Percentiles rank a stretch among this genome's conserved stretches.
Evolutionary conservation across 2,797 vertebrate genomes (phyloP).

Genomic region (Labeo calbasu): DNA sequence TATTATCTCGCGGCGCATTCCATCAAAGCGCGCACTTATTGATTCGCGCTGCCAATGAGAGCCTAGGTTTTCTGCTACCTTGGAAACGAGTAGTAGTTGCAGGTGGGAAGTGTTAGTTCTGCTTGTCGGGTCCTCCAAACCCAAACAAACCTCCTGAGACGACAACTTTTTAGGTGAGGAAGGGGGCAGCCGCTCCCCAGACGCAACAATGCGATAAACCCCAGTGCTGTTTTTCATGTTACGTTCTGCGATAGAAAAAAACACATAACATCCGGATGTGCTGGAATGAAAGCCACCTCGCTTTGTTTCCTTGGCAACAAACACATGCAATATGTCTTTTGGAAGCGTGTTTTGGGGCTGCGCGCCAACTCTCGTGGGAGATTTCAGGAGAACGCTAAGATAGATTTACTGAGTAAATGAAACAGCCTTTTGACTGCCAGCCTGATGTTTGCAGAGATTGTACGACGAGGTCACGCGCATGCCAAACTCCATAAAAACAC

Average conservation of each 20-base stretch:
- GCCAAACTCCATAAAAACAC: conserved; percentile 29
- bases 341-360: conserved; percentile 52
- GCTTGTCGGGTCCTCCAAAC: conserved; percentile 14
- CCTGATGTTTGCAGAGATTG: conserved; percentile 45
- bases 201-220: conserved; percentile 3
- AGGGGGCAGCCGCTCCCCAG: not conserved
- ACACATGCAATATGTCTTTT: conserved; percentile 54
- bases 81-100: conserved; percentile 57
- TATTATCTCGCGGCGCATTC: conserved; percentile 55
- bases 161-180: not conserved
- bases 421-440: conserved; percentile 52
- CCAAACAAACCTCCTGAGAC: conserved; percentile 2
- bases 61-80: conserved; percentile 56
- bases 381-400: conserved; percentile 37
- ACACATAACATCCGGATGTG: conserved; percentile 50
- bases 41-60: conserved; percentile 56
- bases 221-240: conserved; percentile 37
- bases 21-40: conserved; percentile 54
- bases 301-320: conserved; percentile 69
- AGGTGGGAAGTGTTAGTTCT: conserved; percentile 18
- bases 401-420: conserved; percentile 55
- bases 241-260: conserved; percentile 26
- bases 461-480: conserved; percentile 24
- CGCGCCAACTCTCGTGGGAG: conserved; percentile 43
- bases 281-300: conserved; percentile 56